A percentile compares a stretch with the other conserved stretches of the same genome.
Evolutionary conservation across 2,113 vertebrate species (phyloP).

Genomic region (Muscicapa adusta): DNA sequence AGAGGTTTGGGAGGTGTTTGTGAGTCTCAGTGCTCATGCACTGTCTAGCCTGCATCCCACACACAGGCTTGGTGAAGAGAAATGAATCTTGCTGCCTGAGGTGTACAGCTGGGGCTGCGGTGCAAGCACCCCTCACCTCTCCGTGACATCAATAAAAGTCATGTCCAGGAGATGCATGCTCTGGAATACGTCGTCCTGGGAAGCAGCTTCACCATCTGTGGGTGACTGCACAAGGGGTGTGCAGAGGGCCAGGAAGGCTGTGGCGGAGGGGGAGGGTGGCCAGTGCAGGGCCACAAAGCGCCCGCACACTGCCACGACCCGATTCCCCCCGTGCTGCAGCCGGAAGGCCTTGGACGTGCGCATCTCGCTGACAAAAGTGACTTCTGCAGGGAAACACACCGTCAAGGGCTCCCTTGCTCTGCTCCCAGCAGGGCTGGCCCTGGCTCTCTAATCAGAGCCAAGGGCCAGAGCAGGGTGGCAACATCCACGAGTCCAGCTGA

Average conservation of each 20-base stretch:
- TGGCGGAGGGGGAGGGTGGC: not conserved
- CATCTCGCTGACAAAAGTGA: constrained; percentile 76
- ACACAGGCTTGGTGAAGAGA: not conserved
- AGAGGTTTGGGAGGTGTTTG: not conserved
- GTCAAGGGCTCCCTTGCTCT: fast-evolving
- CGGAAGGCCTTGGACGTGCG: constrained; percentile 76
- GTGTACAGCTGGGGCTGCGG: not conserved
- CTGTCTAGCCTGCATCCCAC: not conserved
- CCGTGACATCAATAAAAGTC: constrained; percentile 65
- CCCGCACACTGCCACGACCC: constrained; percentile 68
- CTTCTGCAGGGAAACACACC: constrained; percentile 57
- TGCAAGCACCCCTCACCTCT: constrained; percentile 51
- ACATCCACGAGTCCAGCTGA: fast-evolving
- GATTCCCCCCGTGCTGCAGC: constrained; percentile 58
- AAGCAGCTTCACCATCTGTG: not conserved
- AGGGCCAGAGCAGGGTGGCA: not conserved
- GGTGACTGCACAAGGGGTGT: constrained; percentile 51
- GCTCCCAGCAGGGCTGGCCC: not conserved
- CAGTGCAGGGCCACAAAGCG: constrained; percentile 40
- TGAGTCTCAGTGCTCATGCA: fast-evolving
- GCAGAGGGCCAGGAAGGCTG: constrained; percentile 79
- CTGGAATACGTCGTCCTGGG: constrained; percentile 52
- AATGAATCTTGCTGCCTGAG: not conserved
- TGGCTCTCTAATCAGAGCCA: not conserved
- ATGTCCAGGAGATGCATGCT: constrained; percentile 78